These are phyloP conservation scores for Thryonomys swinderianus DNA, from an alignment of 2,113 vertebrate species.

Conservation along the genomic window DNA sequence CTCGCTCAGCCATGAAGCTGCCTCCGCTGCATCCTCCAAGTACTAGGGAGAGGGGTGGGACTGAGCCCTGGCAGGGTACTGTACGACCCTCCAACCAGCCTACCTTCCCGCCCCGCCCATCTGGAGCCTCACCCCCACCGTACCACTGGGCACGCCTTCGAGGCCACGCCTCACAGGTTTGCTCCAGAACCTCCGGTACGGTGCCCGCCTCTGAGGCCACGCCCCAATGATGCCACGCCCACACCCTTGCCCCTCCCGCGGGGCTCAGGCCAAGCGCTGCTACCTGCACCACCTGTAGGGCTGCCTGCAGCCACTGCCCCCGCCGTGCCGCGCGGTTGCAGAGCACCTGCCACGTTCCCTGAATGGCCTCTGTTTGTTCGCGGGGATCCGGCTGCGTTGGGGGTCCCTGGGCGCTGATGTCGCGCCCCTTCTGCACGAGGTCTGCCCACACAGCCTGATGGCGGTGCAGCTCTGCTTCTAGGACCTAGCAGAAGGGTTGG, in stretches of 20 bases:
- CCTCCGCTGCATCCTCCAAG: conserved; percentile 89
- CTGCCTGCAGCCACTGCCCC: conserved; percentile 87
- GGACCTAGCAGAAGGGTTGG: conserved; percentile 77
- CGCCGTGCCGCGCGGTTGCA: conserved; percentile 80
- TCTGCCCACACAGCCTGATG: conserved; percentile 87
- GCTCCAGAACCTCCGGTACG: not conserved
- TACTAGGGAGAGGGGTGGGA: conserved; percentile 84
- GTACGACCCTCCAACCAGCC: not conserved
- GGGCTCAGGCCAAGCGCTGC: too few species aligned
- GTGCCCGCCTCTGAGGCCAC: accelerated
- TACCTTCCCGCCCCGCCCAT: not conserved
- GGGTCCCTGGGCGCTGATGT: conserved; percentile 84
- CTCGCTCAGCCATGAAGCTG: conserved; percentile 90
- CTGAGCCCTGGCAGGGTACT: not conserved
- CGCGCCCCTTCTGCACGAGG: conserved; percentile 86
- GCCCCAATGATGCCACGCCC: not conserved
- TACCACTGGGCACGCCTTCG: not conserved
- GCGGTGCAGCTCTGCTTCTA: conserved; percentile 89
- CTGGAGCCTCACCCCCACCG: accelerated
- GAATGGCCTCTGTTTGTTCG: conserved; percentile 87
- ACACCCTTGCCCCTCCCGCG: accelerated
- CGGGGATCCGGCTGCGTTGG: conserved; percentile 74
- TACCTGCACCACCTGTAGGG: conserved; percentile 90
- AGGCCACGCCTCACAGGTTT: not conserved
- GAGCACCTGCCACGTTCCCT: conserved; percentile 89